phyloP scores from a whole-genome alignment of 1,140 invertebrate species.

The Radopholus similis region DNA sequence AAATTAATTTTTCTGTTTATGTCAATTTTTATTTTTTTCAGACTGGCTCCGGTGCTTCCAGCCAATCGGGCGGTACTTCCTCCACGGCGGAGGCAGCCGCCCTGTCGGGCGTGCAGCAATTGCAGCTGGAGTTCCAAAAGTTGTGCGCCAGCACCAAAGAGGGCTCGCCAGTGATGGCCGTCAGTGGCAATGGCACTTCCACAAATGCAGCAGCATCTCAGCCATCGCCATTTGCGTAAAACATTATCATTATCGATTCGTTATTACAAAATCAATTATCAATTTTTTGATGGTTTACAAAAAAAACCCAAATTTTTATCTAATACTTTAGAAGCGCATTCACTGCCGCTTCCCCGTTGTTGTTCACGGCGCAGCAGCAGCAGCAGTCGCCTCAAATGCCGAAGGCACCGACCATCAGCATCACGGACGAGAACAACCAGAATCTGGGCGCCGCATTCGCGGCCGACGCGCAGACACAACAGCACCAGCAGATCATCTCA shows the following conservation, averaged over 20 bases:
- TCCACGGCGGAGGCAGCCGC: constrained; percentile 17
- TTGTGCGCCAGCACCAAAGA: constrained; percentile 39
- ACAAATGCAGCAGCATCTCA: not conserved
- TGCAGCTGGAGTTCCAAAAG: constrained; percentile 56
- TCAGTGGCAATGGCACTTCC: not conserved
- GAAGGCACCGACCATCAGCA: constrained; percentile 50
- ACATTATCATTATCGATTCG: not conserved
- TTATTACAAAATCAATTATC: not conserved
- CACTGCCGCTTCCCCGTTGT: not conserved
- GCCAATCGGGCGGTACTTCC: constrained; percentile 1
- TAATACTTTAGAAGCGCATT: too few species aligned
- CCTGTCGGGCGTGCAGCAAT: constrained; percentile 37
- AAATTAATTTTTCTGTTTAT: not conserved
- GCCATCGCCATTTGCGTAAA: not conserved
- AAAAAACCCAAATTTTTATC: too few species aligned
- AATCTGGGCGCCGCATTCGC: constrained; percentile 18
- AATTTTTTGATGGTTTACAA: not conserved
- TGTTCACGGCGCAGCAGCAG: not conserved
- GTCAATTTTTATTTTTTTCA: not conserved
- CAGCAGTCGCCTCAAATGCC: constrained; percentile 20
- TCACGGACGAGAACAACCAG: constrained; percentile 58
- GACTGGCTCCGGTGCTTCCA: not conserved
- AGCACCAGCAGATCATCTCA: constrained; percentile 4
- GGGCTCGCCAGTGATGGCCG: not conserved
- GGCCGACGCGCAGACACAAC: constrained; percentile 25